Evolutionary conservation across 64 coral and sea anemone genomes (phyloP).

Genomic region (Stichodactyla helianthus): DNA sequence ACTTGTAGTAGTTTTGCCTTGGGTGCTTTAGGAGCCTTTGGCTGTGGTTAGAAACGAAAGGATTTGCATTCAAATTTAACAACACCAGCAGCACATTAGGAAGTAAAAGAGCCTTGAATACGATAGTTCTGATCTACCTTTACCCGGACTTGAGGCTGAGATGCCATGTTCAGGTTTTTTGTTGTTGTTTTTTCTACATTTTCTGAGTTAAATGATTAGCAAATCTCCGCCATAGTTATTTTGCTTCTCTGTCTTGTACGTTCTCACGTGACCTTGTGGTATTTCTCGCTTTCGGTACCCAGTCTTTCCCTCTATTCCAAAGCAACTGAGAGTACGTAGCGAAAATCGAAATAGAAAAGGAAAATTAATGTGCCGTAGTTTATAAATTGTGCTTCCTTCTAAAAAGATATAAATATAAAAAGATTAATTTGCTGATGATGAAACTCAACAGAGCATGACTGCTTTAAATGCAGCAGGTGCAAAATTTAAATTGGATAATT

Average conservation of each 20-base stretch:
- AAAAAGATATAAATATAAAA: no score
- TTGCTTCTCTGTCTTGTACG: not conserved
- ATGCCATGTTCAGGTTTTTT: not conserved
- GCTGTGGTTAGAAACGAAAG: not conserved
- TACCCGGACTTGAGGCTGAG: conserved; percentile 14
- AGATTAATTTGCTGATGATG: no score
- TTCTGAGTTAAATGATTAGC: not conserved
- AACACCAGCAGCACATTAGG: not conserved
- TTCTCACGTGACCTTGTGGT: not conserved
- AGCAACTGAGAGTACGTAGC: not conserved
- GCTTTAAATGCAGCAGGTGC: no score
- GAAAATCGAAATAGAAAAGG: not conserved
- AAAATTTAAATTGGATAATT: no score
- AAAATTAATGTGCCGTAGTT: not conserved
- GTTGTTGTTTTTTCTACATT: not conserved
- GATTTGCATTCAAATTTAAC: not conserved
- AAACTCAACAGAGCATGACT: no score
- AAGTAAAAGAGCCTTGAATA: not conserved
- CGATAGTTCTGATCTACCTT: not conserved
- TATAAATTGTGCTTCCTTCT: no score
- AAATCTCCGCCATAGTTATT: conserved; percentile 7
- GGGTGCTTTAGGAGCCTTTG: not conserved
- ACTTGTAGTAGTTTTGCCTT: conserved; percentile 81
- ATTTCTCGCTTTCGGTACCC: not conserved
- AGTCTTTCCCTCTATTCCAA: not conserved